Base-by-base conservation (phyloP, 1,140 invertebrate species). In the Zaprionus inermis region DNA sequence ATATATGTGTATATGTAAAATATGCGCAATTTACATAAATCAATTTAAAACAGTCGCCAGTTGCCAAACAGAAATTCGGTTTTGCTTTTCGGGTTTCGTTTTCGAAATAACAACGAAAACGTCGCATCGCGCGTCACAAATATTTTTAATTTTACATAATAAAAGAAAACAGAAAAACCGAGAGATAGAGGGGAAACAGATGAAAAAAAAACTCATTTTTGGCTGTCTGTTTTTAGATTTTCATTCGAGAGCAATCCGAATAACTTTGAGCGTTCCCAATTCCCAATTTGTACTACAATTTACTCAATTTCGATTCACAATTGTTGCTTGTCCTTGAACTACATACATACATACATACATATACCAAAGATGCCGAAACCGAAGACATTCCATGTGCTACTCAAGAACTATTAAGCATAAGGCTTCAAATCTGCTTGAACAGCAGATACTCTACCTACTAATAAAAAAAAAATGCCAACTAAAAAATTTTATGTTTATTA, bases 1-100 rank as follows among this genome's bases (percentile, higher is more conserved):
- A 71, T 57, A 66, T 22, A 7, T 16, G 28, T n/a, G 36, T 22
- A 20, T 58, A 30, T 49, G 24, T 67, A 30, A 67, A 65, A 16
- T 34, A 66, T 66, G 44, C 49, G 38, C 57, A 76, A 83, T 76
- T 69, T 69, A 56, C 63, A 76, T 82, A 82, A 83, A 83, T 82
- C 76, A 82, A 82, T 76, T 71, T 66, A 59, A 83, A 82, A 57
- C 79, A 81, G 60, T 49, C 44, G 44, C 30, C 64, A 51, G 60
- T 54, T 64, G 44, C 24, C 58, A 49, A 58, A 64, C 65, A 46
- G 9, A n/a, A 60, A 60, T 55, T 34, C 59, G 57, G 38, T 65
- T 67, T 59, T 38, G 55, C 63, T 81, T 78, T 46, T 38, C 36
- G 36, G 14, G 36, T 67, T 78, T 72, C 16, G 46, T 51, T 66